Evolutionary conservation across 1,140 invertebrate genomes (phyloP), one percentile per base, ranked within the genome.

Genomic region (Bombus huntii): DNA sequence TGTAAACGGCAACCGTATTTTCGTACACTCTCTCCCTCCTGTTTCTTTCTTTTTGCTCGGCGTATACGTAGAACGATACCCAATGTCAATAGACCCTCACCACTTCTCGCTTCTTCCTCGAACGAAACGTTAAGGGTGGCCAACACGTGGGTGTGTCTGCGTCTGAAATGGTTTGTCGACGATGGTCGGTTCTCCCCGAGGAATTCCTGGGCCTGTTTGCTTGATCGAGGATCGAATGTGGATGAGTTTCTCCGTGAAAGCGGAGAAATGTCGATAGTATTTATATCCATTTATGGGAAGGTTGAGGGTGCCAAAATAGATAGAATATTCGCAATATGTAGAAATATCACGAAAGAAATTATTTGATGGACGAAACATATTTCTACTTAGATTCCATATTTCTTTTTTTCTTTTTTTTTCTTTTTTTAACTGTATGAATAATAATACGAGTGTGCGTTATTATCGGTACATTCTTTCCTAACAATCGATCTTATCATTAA

Each of bases 51-150:
- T 78, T 44, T n/a, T 47, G 34, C 1, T 28, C 12, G 13, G 15
- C 6, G 13, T 75, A 34, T 25, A 28, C 57, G 3, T 5, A 34
- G 18, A 39, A 59, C 53, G 53, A 77, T 65, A 76, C n/a, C 28
- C 25, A 53, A 25, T 70, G 65, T 80, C 77, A 80, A 80, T 53
- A 80, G 28, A 68, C 12, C 12, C 6, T 12, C 44, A 25, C n/a
- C 13, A 12, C 9, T 53, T 37, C 22, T 47, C 77, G 6, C 18
- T 39, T 68, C 3, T 25, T 77, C 9, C 28, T 62, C 18, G 31
- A 68, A 78, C 59, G 15, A n/a, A 25, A 44, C n/a, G 74, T 57
- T 34, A 39, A 68, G 22, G 42, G 22, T 53, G 65, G 37, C 34
- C n/a, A 10, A 5, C 5, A 5, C 2, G 8, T 66, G 25, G n/a